Evolutionary conservation across 2,888 invertebrate species (phyloP), one percentile per base, ranked within the genome.

Genomic region (Pantelozetes paolii): DNA sequence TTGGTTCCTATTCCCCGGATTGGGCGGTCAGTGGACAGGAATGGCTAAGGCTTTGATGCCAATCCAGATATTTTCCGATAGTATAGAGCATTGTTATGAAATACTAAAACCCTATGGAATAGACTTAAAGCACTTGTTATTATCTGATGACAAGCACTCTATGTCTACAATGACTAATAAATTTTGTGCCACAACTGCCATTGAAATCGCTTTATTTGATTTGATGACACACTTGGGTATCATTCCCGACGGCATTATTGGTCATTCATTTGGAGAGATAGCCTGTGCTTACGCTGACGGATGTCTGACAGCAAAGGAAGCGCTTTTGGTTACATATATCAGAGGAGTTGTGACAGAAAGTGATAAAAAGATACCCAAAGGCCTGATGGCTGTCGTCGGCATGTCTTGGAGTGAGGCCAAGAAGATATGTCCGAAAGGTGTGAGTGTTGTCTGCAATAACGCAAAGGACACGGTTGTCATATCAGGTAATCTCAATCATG

Each of bases 21-120:
- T 54, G 2, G 54, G 54, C 2, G 54, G 54, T 6, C 54, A 54
- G 13, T 54, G 54, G 54, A 54, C 54, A 6, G 54, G 54, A 54
- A 54, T 54, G 54, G 54, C 54, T 8, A 54, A 54, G 26, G 54
- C 54, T 6, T 26, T 54, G 54, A 54, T 54, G 54, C 54, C 54
- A 1, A 54, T 54, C 13, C 23, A 54, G 54, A 97, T 97, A 18
- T 90, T 92, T 54, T 97, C 98, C 84, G 97, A 96, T 96, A 87
- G 9, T 42, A 75, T 54, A 13, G 54, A 54, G 54, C 9, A 54
- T 26, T 54, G 54, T 11, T 26, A 54, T 54, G 9, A 54, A 54
- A 26, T 54, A 26, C 54, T 54, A 9, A 26, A 23, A 26, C 54
- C 54, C 6, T 54, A 6, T 9, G 54, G 26, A 8, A 26, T 54